Base-by-base conservation (phyloP, 2,888 invertebrate genomes). In the Masnerella sp. region DNA sequence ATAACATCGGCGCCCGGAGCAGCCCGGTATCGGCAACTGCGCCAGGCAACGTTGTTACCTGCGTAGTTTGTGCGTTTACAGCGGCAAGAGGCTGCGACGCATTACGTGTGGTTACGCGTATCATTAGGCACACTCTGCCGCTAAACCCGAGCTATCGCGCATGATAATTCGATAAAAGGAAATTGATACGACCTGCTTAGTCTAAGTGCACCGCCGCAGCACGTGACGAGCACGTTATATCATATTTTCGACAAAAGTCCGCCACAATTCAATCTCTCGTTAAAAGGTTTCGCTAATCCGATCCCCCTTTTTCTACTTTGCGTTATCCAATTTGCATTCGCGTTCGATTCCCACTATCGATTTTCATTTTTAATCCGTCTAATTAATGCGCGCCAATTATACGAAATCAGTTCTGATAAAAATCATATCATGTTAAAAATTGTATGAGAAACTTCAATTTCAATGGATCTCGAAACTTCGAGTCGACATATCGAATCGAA, bases 31-130 rank as follows among this genome's bases (percentile, higher is more conserved):
- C 62, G 71, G 62, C 32, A n/a, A n/a, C n/a, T n/a, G n/a, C n/a
- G n/a, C n/a, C n/a, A n/a, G 38, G 65, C 40, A 75, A 65, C 67
- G 69, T 67, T 65, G 65, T 69, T 74, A 70, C 74, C 74, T 45
- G 67, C 62, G 51, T 62, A 64, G 62, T 68, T 74, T 74, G 45
- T 74, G 62, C 70, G 32, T 70, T 74, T 69, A 64, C 68, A 59
- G 49, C 59, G 61, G 64, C 40, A 22, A 25, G 40, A 70, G 51
- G n/a, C 56, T 32, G 34, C 67, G 78, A 82, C 80, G 80, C 81
- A 84, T 83, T 83, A 84, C 81, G 79, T 80, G 84, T 77, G 84
- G 83, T 83, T 82, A 80, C 80, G 81, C 82, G 83, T 83, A 79
- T 83, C 83, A 83, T 85, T 83, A 82, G 79, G 76, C 77, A 79